These are phyloP conservation scores for Cichlasoma orientale DNA, from an alignment of 2,797 vertebrate species.

Conservation along the genomic window DNA sequence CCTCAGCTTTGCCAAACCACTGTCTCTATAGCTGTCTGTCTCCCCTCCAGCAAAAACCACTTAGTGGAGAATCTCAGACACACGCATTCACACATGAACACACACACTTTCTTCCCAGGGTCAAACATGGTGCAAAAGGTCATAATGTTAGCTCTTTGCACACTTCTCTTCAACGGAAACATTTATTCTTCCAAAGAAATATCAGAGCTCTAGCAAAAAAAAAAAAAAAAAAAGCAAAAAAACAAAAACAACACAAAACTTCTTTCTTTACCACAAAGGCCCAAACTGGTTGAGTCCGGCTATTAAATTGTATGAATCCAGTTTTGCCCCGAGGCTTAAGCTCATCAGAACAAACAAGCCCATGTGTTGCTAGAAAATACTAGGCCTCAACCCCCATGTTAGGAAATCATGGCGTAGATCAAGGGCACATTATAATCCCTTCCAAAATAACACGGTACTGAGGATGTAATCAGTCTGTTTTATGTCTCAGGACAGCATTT, in stretches of 20 bases:
- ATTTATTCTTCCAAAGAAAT: background rate
- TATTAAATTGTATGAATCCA: slow-evolving; percentile 9
- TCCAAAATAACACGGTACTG: slow-evolving; percentile 3
- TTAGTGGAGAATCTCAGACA: slow-evolving; percentile 60
- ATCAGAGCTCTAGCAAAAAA: background rate
- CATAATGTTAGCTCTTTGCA: slow-evolving; percentile 22
- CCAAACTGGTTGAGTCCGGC: slow-evolving; percentile 8
- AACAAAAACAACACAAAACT: background rate
- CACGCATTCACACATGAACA: slow-evolving; percentile 36
- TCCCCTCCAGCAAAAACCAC: slow-evolving; percentile 79
- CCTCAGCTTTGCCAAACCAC: slow-evolving; percentile 82
- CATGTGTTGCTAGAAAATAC: background rate
- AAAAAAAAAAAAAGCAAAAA: background rate
- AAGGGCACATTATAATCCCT: slow-evolving; percentile 33
- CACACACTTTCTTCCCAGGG: slow-evolving; percentile 38
- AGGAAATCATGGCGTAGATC: slow-evolving; percentile 26
- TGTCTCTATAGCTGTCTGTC: slow-evolving; percentile 86
- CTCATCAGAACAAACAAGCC: slow-evolving; percentile 13
- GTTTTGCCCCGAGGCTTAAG: background rate
- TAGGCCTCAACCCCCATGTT: slow-evolving; percentile 19
- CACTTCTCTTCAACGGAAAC: slow-evolving; percentile 36
- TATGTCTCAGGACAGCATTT: slow-evolving; percentile 41
- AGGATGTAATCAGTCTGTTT: slow-evolving; percentile 45
- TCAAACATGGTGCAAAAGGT: slow-evolving; percentile 64
- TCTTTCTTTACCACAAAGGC: background rate